A percentile compares a stretch with the other conserved stretches of the same genome.
phyloP scores from a whole-genome alignment of 2,888 invertebrate genomes.

The Sycophila texana region DNA sequence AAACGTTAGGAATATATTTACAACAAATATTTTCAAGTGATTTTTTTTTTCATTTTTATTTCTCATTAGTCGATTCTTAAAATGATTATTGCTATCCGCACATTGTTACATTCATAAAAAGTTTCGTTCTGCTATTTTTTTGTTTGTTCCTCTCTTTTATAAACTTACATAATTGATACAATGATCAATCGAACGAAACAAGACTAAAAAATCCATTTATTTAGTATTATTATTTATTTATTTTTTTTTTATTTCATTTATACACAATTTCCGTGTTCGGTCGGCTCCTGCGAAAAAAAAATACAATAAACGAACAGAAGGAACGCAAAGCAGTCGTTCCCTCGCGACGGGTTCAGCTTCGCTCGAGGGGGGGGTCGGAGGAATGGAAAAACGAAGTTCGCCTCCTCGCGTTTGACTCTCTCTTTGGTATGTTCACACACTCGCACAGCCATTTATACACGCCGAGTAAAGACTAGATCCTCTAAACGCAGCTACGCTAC shows the following conservation, averaged over 20 bases:
- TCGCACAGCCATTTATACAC: conserved; percentile 62
- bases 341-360: too few species aligned
- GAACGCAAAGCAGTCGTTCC: too few species aligned
- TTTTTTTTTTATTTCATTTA: conserved; percentile 2
- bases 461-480: conserved; percentile 70
- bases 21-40: conserved; percentile 56
- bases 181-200: too few species aligned
- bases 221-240: neutral
- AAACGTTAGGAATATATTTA: conserved; percentile 48
- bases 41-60: conserved; percentile 28
- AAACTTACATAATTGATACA: conserved; percentile 18
- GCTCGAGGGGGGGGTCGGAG: too few species aligned
- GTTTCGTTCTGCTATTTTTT: conserved; percentile 39
- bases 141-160: conserved; percentile 15
- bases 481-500: conserved; percentile 72
- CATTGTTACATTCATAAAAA: conserved; percentile 55
- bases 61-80: conserved; percentile 31
- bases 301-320: too few species aligned
- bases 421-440: conserved; percentile 52
- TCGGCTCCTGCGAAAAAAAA: neutral
- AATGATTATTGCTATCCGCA: conserved; percentile 56
- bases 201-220: too few species aligned
- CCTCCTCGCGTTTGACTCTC: neutral
- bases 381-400: too few species aligned
- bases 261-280: neutral